These are phyloP conservation scores for Anguilla rostrata DNA, from an alignment of 2,113 vertebrate species.

Conservation along the genomic window DNA sequence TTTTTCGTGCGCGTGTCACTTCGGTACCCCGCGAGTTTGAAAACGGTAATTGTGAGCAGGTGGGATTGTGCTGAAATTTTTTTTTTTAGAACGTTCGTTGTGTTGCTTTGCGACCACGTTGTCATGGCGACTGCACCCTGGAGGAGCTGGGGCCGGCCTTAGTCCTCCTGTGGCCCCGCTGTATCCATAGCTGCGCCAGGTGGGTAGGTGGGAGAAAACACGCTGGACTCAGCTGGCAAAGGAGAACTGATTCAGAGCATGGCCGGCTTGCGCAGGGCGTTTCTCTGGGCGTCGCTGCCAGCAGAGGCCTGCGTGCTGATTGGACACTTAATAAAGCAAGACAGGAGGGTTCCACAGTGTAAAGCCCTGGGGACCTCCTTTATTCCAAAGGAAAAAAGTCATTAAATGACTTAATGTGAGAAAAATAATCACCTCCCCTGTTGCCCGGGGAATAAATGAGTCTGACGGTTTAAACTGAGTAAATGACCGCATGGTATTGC, in stretches of 20 bases:
- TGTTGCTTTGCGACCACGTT: slow-evolving; percentile 7
- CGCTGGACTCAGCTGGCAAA: not conserved
- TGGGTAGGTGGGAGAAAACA: not conserved
- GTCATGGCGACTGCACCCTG: not conserved
- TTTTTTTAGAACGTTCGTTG: not conserved
- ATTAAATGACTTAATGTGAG: not conserved
- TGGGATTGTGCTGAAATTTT: not conserved
- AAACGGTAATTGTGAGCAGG: slow-evolving; percentile 7
- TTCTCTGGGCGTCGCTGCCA: not conserved
- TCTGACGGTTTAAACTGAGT: not conserved
- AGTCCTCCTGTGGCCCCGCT: not conserved
- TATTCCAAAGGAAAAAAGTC: not conserved
- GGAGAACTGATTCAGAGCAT: not conserved
- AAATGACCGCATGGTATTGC: not conserved
- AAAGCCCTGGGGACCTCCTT: not conserved
- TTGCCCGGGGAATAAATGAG: not conserved
- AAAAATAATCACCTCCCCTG: not conserved
- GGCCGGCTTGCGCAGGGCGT: too few species aligned
- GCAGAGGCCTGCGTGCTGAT: not conserved
- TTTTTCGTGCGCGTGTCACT: not conserved
- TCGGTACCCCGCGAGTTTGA: not conserved
- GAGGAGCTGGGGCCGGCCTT: not conserved
- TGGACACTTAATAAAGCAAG: not conserved
- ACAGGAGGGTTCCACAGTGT: not conserved
- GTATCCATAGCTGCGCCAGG: slow-evolving; percentile 4